Evolutionary conservation across 2,797 vertebrate species (phyloP).

Genomic region (Sebastes vulpes): DNA sequence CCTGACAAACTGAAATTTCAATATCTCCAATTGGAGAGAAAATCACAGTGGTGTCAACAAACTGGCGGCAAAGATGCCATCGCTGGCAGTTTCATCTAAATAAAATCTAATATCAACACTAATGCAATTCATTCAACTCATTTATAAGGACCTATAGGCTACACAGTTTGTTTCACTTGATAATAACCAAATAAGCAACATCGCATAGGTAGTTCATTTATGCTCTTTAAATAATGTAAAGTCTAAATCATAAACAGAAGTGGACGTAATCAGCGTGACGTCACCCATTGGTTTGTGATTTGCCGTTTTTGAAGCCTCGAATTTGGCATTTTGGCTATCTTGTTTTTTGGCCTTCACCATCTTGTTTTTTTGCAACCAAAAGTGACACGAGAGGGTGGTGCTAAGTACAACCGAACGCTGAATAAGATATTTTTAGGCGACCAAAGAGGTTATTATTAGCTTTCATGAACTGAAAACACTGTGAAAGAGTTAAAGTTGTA

Average conservation of each 20-base stretch:
- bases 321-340: rapidly evolving
- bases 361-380: no score
- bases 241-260: no score
- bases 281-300: rapidly evolving
- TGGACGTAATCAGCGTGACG: rapidly evolving
- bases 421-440: rapidly evolving
- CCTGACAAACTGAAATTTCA: rapidly evolving
- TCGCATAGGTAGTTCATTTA: rapidly evolving
- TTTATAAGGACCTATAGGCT: background rate
- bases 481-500: no score
- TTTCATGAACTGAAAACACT: no score
- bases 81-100: background rate
- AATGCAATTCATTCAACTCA: background rate
- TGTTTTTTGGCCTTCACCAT: no score
- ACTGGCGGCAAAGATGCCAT: no score
- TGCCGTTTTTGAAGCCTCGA: no score
- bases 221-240: background rate
- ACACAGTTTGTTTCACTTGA: background rate
- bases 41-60: rapidly evolving
- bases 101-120: background rate
- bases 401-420: no score
- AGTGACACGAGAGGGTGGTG: no score
- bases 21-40: no score
- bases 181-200: background rate
- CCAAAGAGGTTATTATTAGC: no score